A percentile compares a stretch with the other conserved stretches of the same genome.
Evolutionary conservation across 2,797 vertebrate species (phyloP).

Genomic region (Gallirallus australis): DNA sequence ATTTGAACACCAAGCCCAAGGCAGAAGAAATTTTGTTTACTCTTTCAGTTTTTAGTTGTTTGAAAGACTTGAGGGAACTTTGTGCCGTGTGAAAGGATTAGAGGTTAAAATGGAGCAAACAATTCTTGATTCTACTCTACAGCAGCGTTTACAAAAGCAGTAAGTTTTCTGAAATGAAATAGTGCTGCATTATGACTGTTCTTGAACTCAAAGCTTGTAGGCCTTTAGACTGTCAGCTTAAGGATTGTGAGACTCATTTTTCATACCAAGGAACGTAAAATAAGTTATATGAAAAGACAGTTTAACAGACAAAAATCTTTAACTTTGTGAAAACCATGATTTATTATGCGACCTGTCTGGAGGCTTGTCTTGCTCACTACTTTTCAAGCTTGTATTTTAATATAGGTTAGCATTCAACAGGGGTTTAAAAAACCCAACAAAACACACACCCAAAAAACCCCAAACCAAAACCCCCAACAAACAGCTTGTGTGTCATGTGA

Average conservation of each 20-base stretch:
- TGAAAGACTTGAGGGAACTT: not conserved
- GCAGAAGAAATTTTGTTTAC: constrained; percentile 43
- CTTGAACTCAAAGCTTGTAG: not conserved
- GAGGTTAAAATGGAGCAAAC: not conserved
- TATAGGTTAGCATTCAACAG: not conserved
- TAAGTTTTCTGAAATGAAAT: not conserved
- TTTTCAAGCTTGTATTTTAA: not conserved
- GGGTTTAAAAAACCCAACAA: not conserved
- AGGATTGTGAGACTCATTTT: not conserved
- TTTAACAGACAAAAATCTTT: not conserved
- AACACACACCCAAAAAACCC: too few relatives aligned
- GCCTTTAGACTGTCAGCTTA: not conserved
- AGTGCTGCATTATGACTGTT: not conserved
- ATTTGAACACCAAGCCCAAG: not conserved
- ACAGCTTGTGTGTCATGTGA: not conserved
- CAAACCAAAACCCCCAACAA: not conserved
- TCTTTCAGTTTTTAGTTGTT: not conserved
- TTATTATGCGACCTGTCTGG: not conserved
- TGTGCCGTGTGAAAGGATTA: not conserved
- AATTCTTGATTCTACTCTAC: not conserved
- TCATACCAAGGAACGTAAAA: not conserved
- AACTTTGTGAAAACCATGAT: not conserved
- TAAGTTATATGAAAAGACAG: not conserved
- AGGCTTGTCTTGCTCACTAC: not conserved
- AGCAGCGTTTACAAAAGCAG: not conserved